Evolutionary conservation across 2,888 invertebrate species (phyloP).

Genomic region (Thumatha senex): DNA sequence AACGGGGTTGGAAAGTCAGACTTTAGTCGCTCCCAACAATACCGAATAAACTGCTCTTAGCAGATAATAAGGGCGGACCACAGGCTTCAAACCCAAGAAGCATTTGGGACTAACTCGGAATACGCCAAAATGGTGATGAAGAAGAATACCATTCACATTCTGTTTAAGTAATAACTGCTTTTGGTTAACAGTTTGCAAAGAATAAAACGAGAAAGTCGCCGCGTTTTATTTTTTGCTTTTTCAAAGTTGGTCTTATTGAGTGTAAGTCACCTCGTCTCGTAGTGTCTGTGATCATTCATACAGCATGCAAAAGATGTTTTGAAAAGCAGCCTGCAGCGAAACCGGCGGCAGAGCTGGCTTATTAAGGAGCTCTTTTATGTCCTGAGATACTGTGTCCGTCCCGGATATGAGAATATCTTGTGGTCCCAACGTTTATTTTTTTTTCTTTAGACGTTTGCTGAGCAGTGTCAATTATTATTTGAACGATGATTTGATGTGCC

Average conservation of each 20-base stretch:
- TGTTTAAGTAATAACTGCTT: neutral
- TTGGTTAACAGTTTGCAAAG: neutral
- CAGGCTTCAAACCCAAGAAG: too few relatives aligned
- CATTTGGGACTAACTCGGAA: too few relatives aligned
- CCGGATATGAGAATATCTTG: constrained; percentile 24
- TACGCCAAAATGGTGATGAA: too few relatives aligned
- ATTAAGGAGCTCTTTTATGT: constrained; percentile 42
- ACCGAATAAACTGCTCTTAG: too few relatives aligned
- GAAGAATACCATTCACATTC: neutral
- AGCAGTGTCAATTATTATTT: too few relatives aligned
- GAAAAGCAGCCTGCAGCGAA: constrained; percentile 35
- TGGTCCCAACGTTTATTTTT: too few relatives aligned
- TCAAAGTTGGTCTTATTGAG: constrained; percentile 13
- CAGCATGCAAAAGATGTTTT: constrained; percentile 40
- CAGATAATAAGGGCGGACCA: too few relatives aligned
- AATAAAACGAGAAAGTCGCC: constrained; percentile 3
- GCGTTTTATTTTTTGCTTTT: too few relatives aligned
- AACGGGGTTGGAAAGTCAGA: too few relatives aligned
- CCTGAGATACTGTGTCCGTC: constrained; percentile 31
- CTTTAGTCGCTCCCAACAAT: too few relatives aligned
- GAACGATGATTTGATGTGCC: too few relatives aligned
- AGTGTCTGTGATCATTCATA: constrained; percentile 36
- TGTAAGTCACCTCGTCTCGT: constrained; percentile 10
- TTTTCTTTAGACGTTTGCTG: too few relatives aligned
- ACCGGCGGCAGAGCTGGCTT: constrained; percentile 29